Percentiles rank a stretch among this genome's conserved stretches.
These are phyloP conservation scores for Miniopterus natalensis DNA, from an alignment of 2,113 vertebrate species.

Conservation along the genomic window DNA sequence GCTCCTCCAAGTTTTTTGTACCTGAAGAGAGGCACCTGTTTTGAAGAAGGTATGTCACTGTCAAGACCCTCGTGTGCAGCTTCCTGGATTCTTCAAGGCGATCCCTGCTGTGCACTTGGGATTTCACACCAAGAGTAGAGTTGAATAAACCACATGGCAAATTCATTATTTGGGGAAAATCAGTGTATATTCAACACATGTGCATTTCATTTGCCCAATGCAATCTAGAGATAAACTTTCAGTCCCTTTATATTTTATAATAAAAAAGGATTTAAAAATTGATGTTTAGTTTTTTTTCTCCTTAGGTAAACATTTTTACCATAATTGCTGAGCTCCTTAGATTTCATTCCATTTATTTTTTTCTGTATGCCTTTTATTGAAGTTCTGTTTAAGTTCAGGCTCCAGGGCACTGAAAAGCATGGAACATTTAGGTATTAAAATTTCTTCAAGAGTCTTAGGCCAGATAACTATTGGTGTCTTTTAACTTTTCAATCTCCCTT, in stretches of 20 bases:
- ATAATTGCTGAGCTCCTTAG: conserved; percentile 63
- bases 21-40: background rate
- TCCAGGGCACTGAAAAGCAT: conserved; percentile 45
- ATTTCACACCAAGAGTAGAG: conserved; percentile 14
- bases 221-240: conserved; percentile 80
- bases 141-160: background rate
- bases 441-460: conserved; percentile 46
- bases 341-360: conserved; percentile 81
- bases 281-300: conserved; percentile 48
- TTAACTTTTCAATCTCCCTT: conserved; percentile 59
- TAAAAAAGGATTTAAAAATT: conserved; percentile 64
- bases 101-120: background rate
- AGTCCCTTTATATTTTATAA: conserved; percentile 75
- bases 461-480: conserved; percentile 10
- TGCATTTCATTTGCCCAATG: conserved; percentile 81
- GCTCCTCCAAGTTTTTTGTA: background rate
- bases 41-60: background rate
- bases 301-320: conserved; percentile 76
- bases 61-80: background rate
- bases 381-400: conserved; percentile 78
- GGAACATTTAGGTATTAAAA: conserved; percentile 33
- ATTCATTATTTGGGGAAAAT: conserved; percentile 49
- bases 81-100: background rate
- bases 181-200: conserved; percentile 64
- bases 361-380: conserved; percentile 78